Evolutionary conservation across 2,797 vertebrate genomes (phyloP), one percentile per base, ranked within the genome.

Genomic region (Bovichtus variegatus): DNA sequence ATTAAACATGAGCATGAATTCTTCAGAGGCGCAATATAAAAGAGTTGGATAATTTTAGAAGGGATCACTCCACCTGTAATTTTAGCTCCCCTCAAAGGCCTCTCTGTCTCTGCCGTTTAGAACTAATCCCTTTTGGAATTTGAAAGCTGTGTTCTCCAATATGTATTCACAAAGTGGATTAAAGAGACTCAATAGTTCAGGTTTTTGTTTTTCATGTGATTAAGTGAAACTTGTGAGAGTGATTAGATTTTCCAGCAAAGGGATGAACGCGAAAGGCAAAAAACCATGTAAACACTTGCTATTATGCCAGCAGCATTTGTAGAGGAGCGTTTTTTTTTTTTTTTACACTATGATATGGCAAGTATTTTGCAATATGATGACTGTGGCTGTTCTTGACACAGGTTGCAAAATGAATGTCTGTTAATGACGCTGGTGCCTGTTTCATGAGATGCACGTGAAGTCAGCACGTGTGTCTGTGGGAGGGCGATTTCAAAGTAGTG

Each of bases 11-110:
- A 95, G 94, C 92, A 94, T 94, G 90, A 95, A 95, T 95, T 94
- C 93, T 94, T 94, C 91, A 94, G 92, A 91, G 90, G 85, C 81
- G 55, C 92, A 89, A 94, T 94, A 95, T 95, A 94, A 95, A 95
- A 95, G 94, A 95, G 94, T 92, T 88, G 93, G 95, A 95, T 96
- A 96, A 96, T 96, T 96, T 96, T 96, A 96, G 95, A 95, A 94
- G 89, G 93, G 93, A 96, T 95, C 93, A 94, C 92, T 96, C 94
- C 93, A 95, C 94, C 92, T 95, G 94, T 94, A 96, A 95, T 94
- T 95, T 94, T 94, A 94, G 93, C 94, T 93, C 86, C 91, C 88
- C 92, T 93, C 90, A 92, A 93, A 94, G 90, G 87, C 89, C 88
- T 82, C 92, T 94, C 88, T 89, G 89, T 91, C 92, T 92, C 86